A percentile compares a stretch with the other conserved stretches of the same genome.
Evolutionary conservation across 2,113 vertebrate species (phyloP).

Genomic region (Antennarius striatus): DNA sequence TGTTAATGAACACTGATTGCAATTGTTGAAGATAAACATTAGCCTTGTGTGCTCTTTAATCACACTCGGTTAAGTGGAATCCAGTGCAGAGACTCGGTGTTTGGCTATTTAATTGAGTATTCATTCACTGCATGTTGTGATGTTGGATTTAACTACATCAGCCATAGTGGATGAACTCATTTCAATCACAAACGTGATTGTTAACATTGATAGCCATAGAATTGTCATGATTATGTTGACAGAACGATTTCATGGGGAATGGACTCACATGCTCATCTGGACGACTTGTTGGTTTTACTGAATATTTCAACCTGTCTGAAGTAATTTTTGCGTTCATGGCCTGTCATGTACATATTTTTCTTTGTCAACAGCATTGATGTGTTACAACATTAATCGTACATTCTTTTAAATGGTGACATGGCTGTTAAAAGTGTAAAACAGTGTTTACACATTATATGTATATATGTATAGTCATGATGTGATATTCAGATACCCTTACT

Average conservation of each 20-base stretch:
- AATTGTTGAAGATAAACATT: slow-evolving; percentile 45
- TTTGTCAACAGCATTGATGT: slow-evolving; percentile 10
- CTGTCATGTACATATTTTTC: slow-evolving; percentile 2
- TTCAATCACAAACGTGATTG: background rate
- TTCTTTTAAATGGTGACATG: too few relatives aligned
- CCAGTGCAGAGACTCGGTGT: background rate
- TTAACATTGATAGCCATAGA: background rate
- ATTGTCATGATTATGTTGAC: background rate
- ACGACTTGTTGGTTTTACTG: background rate
- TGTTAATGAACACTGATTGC: background rate
- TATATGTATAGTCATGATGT: too few relatives aligned
- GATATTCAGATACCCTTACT: too few relatives aligned
- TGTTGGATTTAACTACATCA: slow-evolving; percentile 9
- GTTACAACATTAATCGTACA: too few relatives aligned
- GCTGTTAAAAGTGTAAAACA: too few relatives aligned
- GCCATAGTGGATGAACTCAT: too few relatives aligned
- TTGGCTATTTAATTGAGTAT: slow-evolving; percentile 1
- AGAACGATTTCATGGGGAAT: background rate
- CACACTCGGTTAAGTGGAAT: background rate
- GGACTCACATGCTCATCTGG: background rate
- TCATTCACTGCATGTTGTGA: background rate
- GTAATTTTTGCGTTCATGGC: background rate
- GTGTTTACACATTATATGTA: too few relatives aligned
- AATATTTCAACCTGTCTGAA: background rate
- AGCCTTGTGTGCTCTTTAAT: slow-evolving; percentile 3